Evolutionary conservation across 1,140 invertebrate species (phyloP).

Genomic region (Drosophila prosaltans): DNA sequence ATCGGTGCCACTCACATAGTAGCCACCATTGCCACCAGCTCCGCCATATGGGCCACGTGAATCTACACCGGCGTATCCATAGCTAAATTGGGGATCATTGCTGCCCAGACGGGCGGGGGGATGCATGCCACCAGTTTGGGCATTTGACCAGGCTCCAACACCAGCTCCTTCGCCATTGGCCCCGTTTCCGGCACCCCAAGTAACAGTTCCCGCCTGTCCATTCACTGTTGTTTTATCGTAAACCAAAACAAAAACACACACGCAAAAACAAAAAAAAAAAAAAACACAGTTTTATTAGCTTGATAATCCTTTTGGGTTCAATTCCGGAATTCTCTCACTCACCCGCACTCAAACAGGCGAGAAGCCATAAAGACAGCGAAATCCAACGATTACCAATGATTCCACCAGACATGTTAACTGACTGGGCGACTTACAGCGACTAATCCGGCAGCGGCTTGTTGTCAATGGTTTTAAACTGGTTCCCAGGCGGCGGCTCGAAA

Average conservation of each 20-base stretch:
- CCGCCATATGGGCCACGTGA: conserved; percentile 66
- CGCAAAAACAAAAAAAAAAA: conserved; percentile 6
- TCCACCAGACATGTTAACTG: conserved; percentile 59
- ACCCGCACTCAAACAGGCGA: conserved; percentile 45
- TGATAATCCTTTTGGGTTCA: background rate
- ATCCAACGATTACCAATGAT: conserved; percentile 16
- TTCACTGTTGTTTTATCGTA: conserved; percentile 21
- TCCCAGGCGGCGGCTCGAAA: conserved; percentile 30
- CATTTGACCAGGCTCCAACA: conserved; percentile 43
- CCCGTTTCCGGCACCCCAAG: conserved; percentile 48
- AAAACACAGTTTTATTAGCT: background rate
- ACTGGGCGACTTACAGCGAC: conserved; percentile 50
- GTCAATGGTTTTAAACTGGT: conserved; percentile 73
- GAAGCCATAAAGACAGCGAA: conserved; percentile 20
- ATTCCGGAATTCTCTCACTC: conserved; percentile 25
- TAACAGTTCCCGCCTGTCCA: conserved; percentile 44
- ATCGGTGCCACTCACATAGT: conserved; percentile 68
- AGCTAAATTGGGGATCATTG: conserved; percentile 61
- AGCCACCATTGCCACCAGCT: conserved; percentile 69
- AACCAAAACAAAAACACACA: conserved; percentile 44
- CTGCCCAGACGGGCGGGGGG: conserved; percentile 53
- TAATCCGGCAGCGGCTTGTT: conserved; percentile 54
- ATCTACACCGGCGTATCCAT: conserved; percentile 68
- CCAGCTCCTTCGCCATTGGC: conserved; percentile 31
- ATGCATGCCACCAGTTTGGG: conserved; percentile 56